Base-by-base conservation (phyloP, 2,888 invertebrate genomes). In the Embidobia sp. region DNA sequence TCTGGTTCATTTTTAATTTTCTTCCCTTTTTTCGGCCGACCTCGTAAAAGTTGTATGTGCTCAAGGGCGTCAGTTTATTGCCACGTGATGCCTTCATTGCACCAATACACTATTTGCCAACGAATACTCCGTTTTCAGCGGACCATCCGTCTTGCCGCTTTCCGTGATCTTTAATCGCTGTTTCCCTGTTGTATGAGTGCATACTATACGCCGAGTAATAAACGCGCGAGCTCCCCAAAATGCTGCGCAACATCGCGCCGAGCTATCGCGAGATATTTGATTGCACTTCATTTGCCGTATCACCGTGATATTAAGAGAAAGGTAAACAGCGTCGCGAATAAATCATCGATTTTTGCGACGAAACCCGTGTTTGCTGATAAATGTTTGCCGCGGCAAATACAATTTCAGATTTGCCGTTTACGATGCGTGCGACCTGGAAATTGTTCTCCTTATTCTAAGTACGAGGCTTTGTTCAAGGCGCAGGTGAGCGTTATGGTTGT, bases 61-160 rank as follows among this genome's bases (percentile, higher is more conserved):
- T 61, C 37, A 29, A 48, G 53, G 46, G 64, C 31, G 44, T 51
- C 42, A 59, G 59, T 74, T 75, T 67, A 75, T 67, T 61, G 42
- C 53, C 66, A 67, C 53, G 53, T 61, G 67, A 75, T 55, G 61
- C 67, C 61, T 61, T 67, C 66, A 61, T 77, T 72, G 57, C 46
- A 66, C 8, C 42, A 18, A 63, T 49, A 63, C 77, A 73, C 67
- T 77, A 73, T 77, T 73, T 73, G 19, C 72, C 49, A 10, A 18
- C 35, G 53, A 44, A 63, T 73, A 66, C 63, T 72, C 57, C 40
- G 35, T 55, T 72, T 61, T 18, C 49, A 42, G 19, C 18, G 40
- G 29, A 55, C 42, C 55, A 63, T 64, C 64, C 53, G 42, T 66
- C 72, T 53, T 44, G 11, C 44, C 31, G 53, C 48, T 64, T 75